Percentiles rank a stretch among this genome's conserved stretches.
phyloP scores from a whole-genome alignment of 2,113 vertebrate species.

The Corythaeola cristata region DNA sequence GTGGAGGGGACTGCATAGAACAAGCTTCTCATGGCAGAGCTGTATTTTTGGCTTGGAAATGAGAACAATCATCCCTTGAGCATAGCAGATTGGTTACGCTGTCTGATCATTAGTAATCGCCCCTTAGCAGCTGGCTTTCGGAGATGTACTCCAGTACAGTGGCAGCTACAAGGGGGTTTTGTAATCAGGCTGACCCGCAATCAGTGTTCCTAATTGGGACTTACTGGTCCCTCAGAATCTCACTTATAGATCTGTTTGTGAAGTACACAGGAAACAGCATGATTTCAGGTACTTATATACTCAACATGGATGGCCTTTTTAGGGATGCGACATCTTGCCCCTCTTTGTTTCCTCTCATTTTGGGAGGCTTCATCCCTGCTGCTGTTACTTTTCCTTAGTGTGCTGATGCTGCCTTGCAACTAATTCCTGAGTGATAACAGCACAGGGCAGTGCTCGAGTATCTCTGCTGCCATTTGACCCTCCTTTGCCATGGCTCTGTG shows the following conservation, averaged over 20 bases:
- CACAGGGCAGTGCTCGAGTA: rapidly evolving
- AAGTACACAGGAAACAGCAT: background rate
- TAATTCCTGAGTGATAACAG: background rate
- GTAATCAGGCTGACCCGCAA: background rate
- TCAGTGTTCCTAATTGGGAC: background rate
- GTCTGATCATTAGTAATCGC: background rate
- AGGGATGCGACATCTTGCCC: rapidly evolving
- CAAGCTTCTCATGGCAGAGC: background rate
- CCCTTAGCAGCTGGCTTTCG: background rate
- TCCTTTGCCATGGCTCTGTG: background rate
- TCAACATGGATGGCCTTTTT: background rate
- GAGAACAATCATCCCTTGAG: background rate
- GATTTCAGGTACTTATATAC: background rate
- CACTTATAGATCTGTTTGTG: background rate
- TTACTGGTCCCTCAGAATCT: background rate
- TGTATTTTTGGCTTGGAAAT: background rate
- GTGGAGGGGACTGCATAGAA: background rate
- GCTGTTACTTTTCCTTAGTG: rapidly evolving
- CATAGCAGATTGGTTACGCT: background rate
- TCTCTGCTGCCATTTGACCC: background rate
- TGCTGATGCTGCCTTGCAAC: background rate
- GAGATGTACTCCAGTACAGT: background rate
- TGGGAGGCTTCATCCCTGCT: background rate
- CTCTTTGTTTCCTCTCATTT: background rate
- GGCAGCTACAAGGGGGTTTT: background rate